Conservation (phyloP, 2,113 vertebrate genomes). For the Colaptes auratus region DNA sequence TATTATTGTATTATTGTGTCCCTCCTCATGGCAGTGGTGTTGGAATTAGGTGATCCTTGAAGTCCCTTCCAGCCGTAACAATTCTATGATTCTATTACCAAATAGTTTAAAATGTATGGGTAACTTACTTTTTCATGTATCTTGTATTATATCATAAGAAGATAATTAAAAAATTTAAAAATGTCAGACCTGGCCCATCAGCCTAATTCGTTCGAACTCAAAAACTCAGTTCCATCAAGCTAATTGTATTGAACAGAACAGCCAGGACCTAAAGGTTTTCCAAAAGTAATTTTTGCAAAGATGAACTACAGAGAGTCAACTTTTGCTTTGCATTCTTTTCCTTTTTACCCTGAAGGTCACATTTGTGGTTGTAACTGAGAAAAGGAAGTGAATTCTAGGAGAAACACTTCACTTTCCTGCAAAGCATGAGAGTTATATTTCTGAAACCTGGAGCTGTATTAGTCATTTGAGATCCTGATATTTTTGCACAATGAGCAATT, state of each 20-base stretch:
- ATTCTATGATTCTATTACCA: not conserved
- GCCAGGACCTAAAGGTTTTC: not conserved
- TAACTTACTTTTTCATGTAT: not conserved
- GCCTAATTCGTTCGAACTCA: not conserved
- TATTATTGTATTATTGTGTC: too few relatives aligned
- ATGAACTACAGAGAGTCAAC: not conserved
- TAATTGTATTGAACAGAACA: not conserved
- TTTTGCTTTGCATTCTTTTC: not conserved
- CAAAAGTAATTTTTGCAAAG: not conserved
- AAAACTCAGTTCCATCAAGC: not conserved
- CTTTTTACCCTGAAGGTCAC: not conserved
- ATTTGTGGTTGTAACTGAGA: not conserved
- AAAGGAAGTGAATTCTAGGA: not conserved
- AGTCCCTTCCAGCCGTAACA: too few relatives aligned
- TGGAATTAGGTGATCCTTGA: too few relatives aligned
- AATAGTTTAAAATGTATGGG: not conserved
- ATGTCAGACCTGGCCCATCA: not conserved
- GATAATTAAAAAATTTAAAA: not conserved
- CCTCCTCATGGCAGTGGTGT: too few relatives aligned
- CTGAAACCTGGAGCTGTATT: not conserved
- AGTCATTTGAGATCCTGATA: not conserved
- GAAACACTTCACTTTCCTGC: not conserved
- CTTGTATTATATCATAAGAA: rapidly evolving
- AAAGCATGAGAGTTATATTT: not conserved
- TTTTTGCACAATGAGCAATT: not conserved